These are phyloP conservation scores for Papilio elwesi DNA, from an alignment of 2,888 invertebrate genomes.

Conservation along the genomic window DNA sequence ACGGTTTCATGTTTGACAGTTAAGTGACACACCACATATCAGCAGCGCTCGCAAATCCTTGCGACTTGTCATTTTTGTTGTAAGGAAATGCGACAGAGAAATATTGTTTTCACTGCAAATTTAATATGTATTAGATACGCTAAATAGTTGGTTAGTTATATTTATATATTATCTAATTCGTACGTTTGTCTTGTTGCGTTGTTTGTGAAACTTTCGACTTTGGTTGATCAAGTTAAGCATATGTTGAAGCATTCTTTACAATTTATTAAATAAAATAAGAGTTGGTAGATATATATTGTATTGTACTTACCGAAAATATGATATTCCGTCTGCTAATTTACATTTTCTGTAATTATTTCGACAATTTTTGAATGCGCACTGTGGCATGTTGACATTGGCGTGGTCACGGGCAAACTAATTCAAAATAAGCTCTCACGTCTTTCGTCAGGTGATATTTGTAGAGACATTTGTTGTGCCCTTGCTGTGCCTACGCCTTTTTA, in stretches of 20 bases:
- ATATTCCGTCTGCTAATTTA: slow-evolving; percentile 24
- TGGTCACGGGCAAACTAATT: slow-evolving; percentile 20
- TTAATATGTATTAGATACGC: neutral
- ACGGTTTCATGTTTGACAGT: too few relatives aligned
- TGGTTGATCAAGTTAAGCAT: neutral
- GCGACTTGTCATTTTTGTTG: too few relatives aligned
- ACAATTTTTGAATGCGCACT: slow-evolving; percentile 24
- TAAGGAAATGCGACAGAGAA: too few relatives aligned
- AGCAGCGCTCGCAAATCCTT: too few relatives aligned
- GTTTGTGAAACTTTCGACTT: neutral
- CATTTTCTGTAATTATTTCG: slow-evolving; percentile 20
- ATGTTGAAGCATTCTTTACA: neutral
- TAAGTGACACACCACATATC: too few relatives aligned
- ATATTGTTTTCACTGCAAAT: neutral
- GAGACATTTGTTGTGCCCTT: slow-evolving; percentile 2
- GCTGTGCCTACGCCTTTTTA: slow-evolving; percentile 1
- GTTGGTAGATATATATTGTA: neutral
- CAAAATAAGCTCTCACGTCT: slow-evolving; percentile 24
- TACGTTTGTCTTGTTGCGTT: neutral
- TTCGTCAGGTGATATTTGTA: slow-evolving; percentile 15
- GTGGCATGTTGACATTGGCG: slow-evolving; percentile 26
- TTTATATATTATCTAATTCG: neutral
- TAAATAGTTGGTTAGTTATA: neutral
- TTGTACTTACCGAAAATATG: slow-evolving; percentile 24
- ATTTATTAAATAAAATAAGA: neutral